These are phyloP conservation scores for Amblyopsis rosae DNA, from an alignment of 2,113 vertebrate genomes.

Conservation along the genomic window DNA sequence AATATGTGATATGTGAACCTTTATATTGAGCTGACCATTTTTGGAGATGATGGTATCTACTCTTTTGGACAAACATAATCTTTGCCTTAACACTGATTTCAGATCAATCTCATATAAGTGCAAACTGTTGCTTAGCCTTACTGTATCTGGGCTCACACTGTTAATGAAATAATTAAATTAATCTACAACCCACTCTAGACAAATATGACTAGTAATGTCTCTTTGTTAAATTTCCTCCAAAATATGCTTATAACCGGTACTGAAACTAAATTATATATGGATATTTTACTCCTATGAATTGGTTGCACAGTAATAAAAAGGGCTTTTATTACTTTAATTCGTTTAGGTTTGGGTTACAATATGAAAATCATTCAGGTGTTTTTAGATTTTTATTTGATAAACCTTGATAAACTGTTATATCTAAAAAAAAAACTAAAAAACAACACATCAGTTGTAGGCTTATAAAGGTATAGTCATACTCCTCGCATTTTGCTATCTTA, in stretches of 20 bases:
- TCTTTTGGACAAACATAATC: constrained; percentile 46
- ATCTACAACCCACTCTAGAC: no score
- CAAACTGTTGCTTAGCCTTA: no score
- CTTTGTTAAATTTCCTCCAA: constrained; percentile 46
- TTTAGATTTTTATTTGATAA: constrained; percentile 47
- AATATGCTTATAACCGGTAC: constrained; percentile 5
- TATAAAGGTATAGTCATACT: no score
- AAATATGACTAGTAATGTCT: no score
- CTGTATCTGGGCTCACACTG: no score
- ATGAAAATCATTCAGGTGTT: constrained; percentile 36
- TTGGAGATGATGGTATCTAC: constrained; percentile 50
- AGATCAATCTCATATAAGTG: constrained; percentile 16
- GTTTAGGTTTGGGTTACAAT: constrained; percentile 10
- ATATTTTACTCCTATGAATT: constrained; percentile 55
- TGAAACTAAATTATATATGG: constrained; percentile 63
- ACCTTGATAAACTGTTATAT: constrained; percentile 63
- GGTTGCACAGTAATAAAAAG: constrained; percentile 42
- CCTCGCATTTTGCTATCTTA: no score
- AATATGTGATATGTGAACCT: neutral
- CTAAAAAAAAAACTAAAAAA: constrained; percentile 69
- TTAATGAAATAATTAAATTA: no score
- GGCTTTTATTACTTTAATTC: constrained; percentile 49
- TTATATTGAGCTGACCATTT: constrained; percentile 46
- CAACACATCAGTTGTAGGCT: neutral
- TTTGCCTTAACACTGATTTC: constrained; percentile 33